phyloP scores from a whole-genome alignment of 1,140 invertebrate species.

The Zophobas atratus region DNA sequence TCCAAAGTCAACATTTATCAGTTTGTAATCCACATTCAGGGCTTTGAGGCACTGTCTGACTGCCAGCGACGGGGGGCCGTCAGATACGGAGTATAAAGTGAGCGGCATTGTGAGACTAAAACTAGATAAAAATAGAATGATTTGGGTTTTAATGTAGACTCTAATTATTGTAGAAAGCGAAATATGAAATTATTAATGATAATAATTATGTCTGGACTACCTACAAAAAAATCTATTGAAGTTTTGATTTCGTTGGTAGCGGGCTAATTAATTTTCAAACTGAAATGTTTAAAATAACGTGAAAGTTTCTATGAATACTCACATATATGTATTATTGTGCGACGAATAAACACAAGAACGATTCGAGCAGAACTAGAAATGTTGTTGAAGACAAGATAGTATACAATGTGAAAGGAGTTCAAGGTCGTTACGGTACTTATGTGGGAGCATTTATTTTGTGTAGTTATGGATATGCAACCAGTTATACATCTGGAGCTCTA shows the following conservation, averaged over 20 bases:
- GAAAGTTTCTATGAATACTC: no score
- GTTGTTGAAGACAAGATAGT: conserved; percentile 7
- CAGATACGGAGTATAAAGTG: conserved; percentile 81
- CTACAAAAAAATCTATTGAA: not conserved
- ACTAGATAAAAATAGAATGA: not conserved
- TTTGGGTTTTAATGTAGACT: conserved; percentile 4
- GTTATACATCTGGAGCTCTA: not conserved
- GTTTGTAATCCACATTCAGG: conserved; percentile 75
- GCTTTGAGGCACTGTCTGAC: conserved; percentile 78
- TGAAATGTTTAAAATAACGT: no score
- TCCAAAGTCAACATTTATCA: conserved; percentile 78
- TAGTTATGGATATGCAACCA: not conserved
- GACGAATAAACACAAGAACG: no score
- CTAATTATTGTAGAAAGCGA: no score
- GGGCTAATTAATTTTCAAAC: no score
- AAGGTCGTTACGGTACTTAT: conserved; percentile 6
- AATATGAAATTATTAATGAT: no score
- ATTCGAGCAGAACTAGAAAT: no score
- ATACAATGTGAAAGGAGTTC: conserved; percentile 21
- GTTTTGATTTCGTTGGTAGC: no score
- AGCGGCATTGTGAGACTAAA: conserved; percentile 64
- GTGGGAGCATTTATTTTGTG: not conserved
- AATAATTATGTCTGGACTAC: not conserved
- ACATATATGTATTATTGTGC: no score
- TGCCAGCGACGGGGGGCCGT: conserved; percentile 82